A percentile compares a stretch with the other conserved stretches of the same genome.
Evolutionary conservation across 1,140 invertebrate genomes (phyloP).

Genomic region (Leptinotarsa defecta): DNA sequence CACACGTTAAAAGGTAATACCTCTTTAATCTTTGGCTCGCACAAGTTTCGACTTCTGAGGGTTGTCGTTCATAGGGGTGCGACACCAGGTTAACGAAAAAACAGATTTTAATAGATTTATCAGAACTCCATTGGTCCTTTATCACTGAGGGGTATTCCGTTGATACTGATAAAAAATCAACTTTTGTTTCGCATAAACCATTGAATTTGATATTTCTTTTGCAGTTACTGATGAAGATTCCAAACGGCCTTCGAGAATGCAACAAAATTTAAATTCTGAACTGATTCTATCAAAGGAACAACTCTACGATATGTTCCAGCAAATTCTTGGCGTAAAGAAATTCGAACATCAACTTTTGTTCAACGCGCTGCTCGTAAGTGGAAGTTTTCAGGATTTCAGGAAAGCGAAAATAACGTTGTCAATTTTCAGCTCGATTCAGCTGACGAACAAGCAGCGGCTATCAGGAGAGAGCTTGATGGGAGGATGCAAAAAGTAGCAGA

Average conservation of each 20-base stretch:
- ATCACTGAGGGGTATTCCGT: too few relatives aligned
- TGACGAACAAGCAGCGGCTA: constrained; percentile 99
- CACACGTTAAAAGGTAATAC: too few relatives aligned
- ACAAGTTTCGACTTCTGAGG: too few relatives aligned
- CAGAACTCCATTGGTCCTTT: too few relatives aligned
- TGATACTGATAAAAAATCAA: too few relatives aligned
- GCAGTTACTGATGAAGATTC: constrained; percentile 67
- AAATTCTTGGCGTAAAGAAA: constrained; percentile 97
- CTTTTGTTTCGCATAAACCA: too few relatives aligned
- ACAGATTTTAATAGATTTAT: too few relatives aligned
- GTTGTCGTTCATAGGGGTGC: too few relatives aligned
- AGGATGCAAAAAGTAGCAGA: constrained; percentile 94
- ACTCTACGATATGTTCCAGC: constrained; percentile 99
- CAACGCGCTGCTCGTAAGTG: constrained; percentile 91
- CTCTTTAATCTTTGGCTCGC: too few relatives aligned
- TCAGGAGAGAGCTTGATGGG: constrained; percentile 96
- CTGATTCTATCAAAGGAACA: constrained; percentile 94
- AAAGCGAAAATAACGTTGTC: not conserved
- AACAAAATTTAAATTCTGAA: constrained; percentile 89
- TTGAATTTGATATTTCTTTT: not conserved
- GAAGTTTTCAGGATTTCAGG: not conserved
- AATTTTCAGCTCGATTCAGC: constrained; percentile 88
- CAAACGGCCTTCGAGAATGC: constrained; percentile 81
- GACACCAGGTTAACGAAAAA: too few relatives aligned
- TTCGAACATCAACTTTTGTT: constrained; percentile 99